Evolutionary conservation across 2,797 vertebrate genomes (phyloP).

Genomic region (Hydrophis major): DNA sequence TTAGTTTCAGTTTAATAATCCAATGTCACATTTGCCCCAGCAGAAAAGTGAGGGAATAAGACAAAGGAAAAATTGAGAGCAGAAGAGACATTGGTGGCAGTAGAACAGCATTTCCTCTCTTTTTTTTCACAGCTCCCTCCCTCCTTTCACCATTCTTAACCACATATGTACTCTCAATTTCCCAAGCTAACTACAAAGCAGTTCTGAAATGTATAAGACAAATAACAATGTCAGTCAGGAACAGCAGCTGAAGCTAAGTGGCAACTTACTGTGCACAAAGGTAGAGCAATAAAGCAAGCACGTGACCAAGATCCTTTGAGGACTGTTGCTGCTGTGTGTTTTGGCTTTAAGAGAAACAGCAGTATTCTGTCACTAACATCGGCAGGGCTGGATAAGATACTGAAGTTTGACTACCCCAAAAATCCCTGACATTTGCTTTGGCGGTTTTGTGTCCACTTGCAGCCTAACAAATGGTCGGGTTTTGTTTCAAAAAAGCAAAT

Average conservation of each 20-base stretch:
- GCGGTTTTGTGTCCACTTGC: background rate
- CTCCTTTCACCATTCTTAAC: constrained; percentile 9
- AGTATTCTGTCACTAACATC: constrained; percentile 23
- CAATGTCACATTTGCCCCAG: background rate
- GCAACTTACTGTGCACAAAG: constrained; percentile 23
- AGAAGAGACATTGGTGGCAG: constrained; percentile 7
- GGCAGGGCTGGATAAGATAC: constrained; percentile 8
- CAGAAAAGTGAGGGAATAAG: constrained; percentile 17
- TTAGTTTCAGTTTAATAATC: constrained; percentile 9
- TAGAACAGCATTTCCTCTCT: background rate
- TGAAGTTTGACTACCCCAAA: constrained; percentile 4
- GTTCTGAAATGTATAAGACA: constrained; percentile 31
- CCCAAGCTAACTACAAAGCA: constrained; percentile 24
- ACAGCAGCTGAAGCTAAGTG: constrained; percentile 12
- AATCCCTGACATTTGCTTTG: constrained; percentile 8
- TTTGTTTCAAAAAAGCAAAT: background rate
- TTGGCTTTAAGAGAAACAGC: constrained; percentile 39
- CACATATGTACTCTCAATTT: constrained; percentile 18
- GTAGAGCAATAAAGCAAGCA: constrained; percentile 39
- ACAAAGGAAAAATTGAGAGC: constrained; percentile 2
- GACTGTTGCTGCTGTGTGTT: constrained; percentile 5
- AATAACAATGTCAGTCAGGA: constrained; percentile 26
- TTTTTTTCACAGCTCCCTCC: background rate
- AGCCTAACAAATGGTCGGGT: background rate
- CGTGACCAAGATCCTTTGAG: background rate